Percentiles rank a stretch among this genome's conserved stretches.
Conservation (phyloP, 2,888 invertebrate species). For the Cantharis lateralis region DNA sequence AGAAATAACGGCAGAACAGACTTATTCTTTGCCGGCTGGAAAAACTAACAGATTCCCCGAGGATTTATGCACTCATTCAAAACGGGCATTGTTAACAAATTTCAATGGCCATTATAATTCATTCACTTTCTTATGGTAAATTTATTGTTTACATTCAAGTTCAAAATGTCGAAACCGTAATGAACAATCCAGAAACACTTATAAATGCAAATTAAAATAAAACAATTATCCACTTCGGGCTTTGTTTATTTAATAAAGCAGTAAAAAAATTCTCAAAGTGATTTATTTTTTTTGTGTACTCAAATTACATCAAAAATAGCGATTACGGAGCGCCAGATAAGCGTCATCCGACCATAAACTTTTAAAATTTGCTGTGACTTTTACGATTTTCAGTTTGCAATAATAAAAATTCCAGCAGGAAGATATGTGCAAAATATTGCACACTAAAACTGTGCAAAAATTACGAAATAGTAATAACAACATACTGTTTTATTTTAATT, state of each 20-base stretch:
- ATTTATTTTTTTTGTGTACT: background rate
- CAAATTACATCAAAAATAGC: background rate
- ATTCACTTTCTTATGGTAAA: conserved; percentile 7
- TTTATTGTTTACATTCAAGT: background rate
- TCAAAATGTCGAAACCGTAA: background rate
- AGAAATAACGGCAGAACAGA: background rate
- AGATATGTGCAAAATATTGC: background rate
- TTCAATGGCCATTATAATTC: conserved; percentile 22
- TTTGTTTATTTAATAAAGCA: background rate
- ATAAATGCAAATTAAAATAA: conserved; percentile 17
- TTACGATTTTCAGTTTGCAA: background rate
- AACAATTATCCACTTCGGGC: background rate
- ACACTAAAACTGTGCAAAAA: background rate
- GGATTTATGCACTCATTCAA: conserved; percentile 18
- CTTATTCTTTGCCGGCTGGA: background rate
- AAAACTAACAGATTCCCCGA: conserved; percentile 15
- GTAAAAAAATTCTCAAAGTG: background rate
- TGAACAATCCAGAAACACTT: conserved; percentile 6
- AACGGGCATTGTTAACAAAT: conserved; percentile 17
- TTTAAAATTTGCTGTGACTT: background rate
- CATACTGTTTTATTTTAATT: background rate
- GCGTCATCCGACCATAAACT: background rate
- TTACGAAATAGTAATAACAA: background rate
- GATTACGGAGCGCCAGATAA: background rate
- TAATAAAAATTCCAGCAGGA: background rate